Conservation (phyloP, 2,888 invertebrate species). For the Mythimna lalbum region DNA sequence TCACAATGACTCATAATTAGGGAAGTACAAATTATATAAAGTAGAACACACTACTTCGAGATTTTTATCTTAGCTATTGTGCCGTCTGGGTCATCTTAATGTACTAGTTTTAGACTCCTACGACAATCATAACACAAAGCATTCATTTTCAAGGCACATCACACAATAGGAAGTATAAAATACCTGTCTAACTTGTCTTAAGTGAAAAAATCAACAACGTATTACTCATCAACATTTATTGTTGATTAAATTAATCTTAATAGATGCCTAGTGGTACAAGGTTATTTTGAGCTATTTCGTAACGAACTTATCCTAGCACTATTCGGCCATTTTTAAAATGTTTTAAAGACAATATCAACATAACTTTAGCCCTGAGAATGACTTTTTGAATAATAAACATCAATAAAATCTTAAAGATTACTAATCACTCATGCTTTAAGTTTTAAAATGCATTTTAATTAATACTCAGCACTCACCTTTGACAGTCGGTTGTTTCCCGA, state of each 20-base stretch:
- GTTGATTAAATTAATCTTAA: neutral
- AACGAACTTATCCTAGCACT: neutral
- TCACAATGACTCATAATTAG: neutral
- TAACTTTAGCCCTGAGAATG: neutral
- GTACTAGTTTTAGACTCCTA: constrained; percentile 5
- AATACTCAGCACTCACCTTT: constrained; percentile 86
- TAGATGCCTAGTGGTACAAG: neutral
- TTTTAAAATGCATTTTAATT: neutral
- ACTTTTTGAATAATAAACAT: neutral
- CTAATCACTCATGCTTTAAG: too few relatives aligned
- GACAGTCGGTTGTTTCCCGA: constrained; percentile 92
- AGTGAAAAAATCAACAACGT: neutral
- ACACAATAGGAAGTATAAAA: neutral
- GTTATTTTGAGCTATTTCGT: constrained; percentile 1
- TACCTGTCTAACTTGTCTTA: constrained; percentile 5
- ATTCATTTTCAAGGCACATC: neutral
- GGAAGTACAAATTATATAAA: neutral
- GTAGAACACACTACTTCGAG: neutral
- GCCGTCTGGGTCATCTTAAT: neutral
- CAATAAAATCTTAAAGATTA: too few relatives aligned
- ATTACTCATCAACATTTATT: constrained; percentile 18
- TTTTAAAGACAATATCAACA: too few relatives aligned
- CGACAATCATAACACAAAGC: neutral
- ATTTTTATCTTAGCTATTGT: neutral
- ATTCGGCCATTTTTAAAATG: neutral